Conservation (phyloP, 1,140 invertebrate genomes). For the Nephotettix cincticeps region DNA sequence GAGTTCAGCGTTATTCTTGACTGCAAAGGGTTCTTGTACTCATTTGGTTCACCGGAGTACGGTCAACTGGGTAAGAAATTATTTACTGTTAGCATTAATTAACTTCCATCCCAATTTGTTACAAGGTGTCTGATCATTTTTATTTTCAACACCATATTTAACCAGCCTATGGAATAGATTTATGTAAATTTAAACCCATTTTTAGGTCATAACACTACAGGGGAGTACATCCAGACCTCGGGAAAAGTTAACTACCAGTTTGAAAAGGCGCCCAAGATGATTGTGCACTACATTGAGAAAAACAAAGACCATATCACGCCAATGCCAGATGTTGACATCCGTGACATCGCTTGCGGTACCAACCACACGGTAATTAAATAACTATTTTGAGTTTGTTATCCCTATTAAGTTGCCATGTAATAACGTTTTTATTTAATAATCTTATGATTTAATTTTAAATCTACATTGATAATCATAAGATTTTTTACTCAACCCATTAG, state of each 20-base stretch:
- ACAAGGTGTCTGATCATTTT: no score
- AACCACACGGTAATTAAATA: slow-evolving; percentile 77
- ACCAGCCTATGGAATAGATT: no score
- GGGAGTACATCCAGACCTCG: slow-evolving; percentile 87
- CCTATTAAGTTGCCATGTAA: no score
- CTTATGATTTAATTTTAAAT: no score
- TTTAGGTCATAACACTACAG: slow-evolving; percentile 87
- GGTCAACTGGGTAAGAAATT: slow-evolving; percentile 75
- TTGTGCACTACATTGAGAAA: slow-evolving; percentile 86
- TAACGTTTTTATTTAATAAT: no score
- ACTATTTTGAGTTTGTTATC: no score
- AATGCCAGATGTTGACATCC: slow-evolving; percentile 82
- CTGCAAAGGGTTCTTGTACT: slow-evolving; percentile 82
- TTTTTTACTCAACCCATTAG: no score
- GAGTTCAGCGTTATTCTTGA: slow-evolving; percentile 92
- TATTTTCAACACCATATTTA: no score
- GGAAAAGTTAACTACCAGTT: slow-evolving; percentile 86
- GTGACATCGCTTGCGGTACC: slow-evolving; percentile 85
- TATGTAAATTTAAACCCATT: no score
- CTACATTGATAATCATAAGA: no score
- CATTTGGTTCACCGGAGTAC: slow-evolving; percentile 90
- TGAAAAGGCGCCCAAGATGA: slow-evolving; percentile 79
- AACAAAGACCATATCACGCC: slow-evolving; percentile 81
- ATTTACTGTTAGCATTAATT: no score
- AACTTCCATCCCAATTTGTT: no score